Percentiles rank a stretch among this genome's conserved stretches.
phyloP scores from a whole-genome alignment of 2,113 vertebrate genomes.

The Boulengeromyrus knoepffleri region DNA sequence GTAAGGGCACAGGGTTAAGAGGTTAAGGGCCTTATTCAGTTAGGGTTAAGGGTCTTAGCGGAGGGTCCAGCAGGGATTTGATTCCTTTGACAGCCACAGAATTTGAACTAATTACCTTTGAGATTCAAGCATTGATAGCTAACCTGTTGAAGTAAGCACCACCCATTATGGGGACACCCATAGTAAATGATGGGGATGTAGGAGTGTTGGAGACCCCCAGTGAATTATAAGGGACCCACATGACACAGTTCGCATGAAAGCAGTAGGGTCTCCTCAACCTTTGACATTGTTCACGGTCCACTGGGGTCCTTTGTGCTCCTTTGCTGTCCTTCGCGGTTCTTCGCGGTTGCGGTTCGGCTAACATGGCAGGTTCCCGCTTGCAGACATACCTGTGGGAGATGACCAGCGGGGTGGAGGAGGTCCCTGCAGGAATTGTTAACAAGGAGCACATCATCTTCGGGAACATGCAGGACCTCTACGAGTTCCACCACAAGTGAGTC shows the following conservation, averaged over 20 bases:
- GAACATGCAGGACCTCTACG: slow-evolving; percentile 79
- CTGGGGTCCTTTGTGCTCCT: not conserved
- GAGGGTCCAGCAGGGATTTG: not conserved
- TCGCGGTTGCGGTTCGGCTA: not conserved
- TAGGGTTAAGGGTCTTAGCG: not conserved
- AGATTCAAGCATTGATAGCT: not conserved
- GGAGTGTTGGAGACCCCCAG: not conserved
- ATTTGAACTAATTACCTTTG: not conserved
- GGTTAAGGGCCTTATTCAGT: not conserved
- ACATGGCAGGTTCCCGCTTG: not conserved
- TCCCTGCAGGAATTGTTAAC: slow-evolving; percentile 74
- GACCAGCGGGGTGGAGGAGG: slow-evolving; percentile 77
- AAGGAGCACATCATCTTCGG: slow-evolving; percentile 80
- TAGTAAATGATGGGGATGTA: not conserved
- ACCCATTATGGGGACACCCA: not conserved
- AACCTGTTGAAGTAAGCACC: not conserved
- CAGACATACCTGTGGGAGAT: slow-evolving; percentile 82
- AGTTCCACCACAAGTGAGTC: slow-evolving; percentile 79
- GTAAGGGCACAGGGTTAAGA: not conserved
- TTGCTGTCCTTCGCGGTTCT: not conserved
- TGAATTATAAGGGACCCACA: not conserved
- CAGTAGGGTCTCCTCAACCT: not conserved
- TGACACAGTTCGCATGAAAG: not conserved
- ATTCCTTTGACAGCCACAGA: not conserved
- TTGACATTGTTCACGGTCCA: not conserved